Evolutionary conservation across 2,113 vertebrate species (phyloP).

Genomic region (Gallinago undulata): DNA sequence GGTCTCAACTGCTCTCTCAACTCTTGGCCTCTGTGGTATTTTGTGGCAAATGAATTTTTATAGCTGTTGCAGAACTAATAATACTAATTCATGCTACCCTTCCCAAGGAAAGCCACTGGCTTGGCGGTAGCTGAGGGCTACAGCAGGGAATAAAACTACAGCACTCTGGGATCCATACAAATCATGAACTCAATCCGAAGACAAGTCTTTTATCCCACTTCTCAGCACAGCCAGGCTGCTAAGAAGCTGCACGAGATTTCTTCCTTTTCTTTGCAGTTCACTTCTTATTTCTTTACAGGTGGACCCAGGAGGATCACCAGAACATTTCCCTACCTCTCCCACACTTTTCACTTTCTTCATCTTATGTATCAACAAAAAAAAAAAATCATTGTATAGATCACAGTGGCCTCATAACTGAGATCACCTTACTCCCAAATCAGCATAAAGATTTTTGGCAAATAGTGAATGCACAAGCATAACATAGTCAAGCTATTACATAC

Average conservation of each 20-base stretch:
- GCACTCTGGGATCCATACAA: background rate
- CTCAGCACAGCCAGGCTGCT: background rate
- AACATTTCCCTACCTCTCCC: background rate
- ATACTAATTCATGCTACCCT: background rate
- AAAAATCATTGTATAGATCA: background rate
- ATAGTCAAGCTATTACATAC: background rate
- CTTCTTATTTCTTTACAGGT: background rate
- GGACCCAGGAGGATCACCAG: background rate
- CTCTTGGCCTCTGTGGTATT: background rate
- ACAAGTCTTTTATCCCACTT: background rate
- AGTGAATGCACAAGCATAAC: background rate
- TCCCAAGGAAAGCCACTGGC: background rate
- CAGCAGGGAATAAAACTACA: background rate
- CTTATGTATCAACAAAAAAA: background rate
- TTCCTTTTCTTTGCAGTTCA: background rate
- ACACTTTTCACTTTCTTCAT: background rate
- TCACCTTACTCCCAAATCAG: background rate
- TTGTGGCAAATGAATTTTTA: background rate
- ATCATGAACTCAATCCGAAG: background rate
- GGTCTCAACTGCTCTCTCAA: background rate
- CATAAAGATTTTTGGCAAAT: background rate
- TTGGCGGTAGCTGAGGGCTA: background rate
- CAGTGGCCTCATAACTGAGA: background rate
- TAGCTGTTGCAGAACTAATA: background rate
- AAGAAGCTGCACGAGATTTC: background rate